A percentile compares a stretch with the other conserved stretches of the same genome.
These are phyloP conservation scores for Varecia variegata DNA, from an alignment of 2,797 vertebrate species.

Conservation along the genomic window DNA sequence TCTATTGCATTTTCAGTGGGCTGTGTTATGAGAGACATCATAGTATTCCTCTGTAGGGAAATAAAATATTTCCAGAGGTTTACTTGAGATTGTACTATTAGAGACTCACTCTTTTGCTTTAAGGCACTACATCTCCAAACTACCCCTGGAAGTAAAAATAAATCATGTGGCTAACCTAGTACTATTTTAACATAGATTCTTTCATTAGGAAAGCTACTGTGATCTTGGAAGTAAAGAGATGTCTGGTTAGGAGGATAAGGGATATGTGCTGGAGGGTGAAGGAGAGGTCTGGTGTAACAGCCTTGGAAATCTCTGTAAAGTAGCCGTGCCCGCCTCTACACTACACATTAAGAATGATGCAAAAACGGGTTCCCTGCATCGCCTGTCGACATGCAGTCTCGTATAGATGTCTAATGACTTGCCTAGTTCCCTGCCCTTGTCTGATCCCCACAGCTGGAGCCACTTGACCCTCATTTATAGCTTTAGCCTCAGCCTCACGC, in stretches of 20 bases:
- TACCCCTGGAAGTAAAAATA: background rate
- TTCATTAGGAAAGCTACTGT: background rate
- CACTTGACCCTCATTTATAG: background rate
- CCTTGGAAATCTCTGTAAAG: constrained; percentile 32
- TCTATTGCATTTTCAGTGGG: constrained; percentile 1
- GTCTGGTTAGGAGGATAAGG: background rate
- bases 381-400: background rate
- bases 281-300: background rate
- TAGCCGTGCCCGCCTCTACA: background rate
- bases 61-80: constrained; percentile 17
- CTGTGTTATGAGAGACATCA: background rate
- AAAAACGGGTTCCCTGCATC: background rate
- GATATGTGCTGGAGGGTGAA: background rate
- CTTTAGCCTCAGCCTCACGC: background rate
- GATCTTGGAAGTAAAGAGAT: background rate
- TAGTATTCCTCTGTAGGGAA: background rate
- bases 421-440: background rate
- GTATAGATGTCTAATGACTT: background rate
- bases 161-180: background rate
- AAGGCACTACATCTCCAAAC: background rate
- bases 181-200: background rate
- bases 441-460: background rate
- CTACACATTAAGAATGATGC: background rate
- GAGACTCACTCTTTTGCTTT: constrained; percentile 10
- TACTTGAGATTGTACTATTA: constrained; percentile 15